Conservation (phyloP, 2,888 invertebrate species). For the Charanyca ferruginea region DNA sequence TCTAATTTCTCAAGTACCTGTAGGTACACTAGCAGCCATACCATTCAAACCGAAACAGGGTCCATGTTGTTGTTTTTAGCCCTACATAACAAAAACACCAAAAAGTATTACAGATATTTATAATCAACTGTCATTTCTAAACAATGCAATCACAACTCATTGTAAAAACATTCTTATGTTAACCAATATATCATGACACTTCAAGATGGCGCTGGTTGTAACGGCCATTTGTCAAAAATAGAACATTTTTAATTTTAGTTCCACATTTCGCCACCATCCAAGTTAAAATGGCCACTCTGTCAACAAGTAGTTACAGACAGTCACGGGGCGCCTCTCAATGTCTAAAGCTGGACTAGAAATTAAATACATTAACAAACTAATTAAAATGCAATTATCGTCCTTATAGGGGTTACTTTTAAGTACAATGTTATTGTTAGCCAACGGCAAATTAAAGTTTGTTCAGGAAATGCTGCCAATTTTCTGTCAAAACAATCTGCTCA, state of each 20-base stretch:
- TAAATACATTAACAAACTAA: constrained; percentile 24
- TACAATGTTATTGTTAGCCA: constrained; percentile 4
- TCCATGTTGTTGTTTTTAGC: no score
- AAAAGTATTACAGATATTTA: constrained; percentile 17
- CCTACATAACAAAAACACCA: background rate
- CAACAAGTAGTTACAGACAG: constrained; percentile 29
- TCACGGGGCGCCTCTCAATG: constrained; percentile 48
- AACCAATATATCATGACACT: background rate
- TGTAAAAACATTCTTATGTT: constrained; percentile 23
- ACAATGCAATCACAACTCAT: constrained; percentile 25
- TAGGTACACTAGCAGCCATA: no score
- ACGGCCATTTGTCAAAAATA: background rate
- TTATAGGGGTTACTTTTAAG: constrained; percentile 24
- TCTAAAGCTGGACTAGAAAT: constrained; percentile 4
- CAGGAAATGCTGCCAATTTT: constrained; percentile 63
- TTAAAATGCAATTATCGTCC: constrained; percentile 20
- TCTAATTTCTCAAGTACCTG: no score
- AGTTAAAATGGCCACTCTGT: constrained; percentile 7
- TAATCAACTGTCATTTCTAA: constrained; percentile 25
- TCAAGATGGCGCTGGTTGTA: constrained; percentile 2
- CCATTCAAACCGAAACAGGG: no score
- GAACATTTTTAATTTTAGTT: background rate
- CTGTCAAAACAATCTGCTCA: constrained; percentile 62
- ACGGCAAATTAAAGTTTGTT: constrained; percentile 47
- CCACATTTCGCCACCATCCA: background rate